Base-by-base conservation (phyloP, 2,888 invertebrate genomes). In the Leptarthrus brevirostris region DNA sequence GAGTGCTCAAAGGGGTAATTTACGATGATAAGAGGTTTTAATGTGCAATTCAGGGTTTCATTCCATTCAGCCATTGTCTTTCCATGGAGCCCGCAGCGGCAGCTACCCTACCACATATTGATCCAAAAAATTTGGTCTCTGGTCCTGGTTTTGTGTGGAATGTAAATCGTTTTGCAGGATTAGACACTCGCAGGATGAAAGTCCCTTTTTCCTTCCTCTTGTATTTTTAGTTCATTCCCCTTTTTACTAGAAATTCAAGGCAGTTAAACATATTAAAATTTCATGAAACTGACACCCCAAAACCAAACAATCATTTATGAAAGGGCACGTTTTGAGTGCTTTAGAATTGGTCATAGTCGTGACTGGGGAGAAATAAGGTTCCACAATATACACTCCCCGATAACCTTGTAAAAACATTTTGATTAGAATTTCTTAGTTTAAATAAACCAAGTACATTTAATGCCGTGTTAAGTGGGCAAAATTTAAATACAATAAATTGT, bases 1-100 rank as follows among this genome's bases (percentile, higher is more conserved):
- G 64, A 66, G 64, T 66, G 64, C 64, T 66, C 64, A 66, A 66
- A 66, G 64, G 64, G 64, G 64, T 66, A 66, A 66, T 66, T 66
- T 66, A 66, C 47, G 52, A 69, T 52, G 69, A 69, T 69, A 69
- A 69, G 52, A 69, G 52, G 69, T 52, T 69, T 69, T 52, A 52
- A 52, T 52, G 69, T 52, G 44, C 52, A 69, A 69, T 69, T 69
- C 30, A 24, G 69, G 30, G 52, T 24, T 69, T 52, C 34, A 52
- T 52, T 52, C 30, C 34, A 52, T 30, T 18, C 52, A 34, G 34
- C 52, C 69, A 69, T 69, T 69, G 52, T 52, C 52, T 49, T 47
- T 16, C 64, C 34, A 20, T 16, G n/a, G 5, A 14, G 44, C 18
- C 58, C 34, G 36, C 36, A 58, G 58, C 36, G 12, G 58, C 36